Base-by-base conservation (phyloP, 2,113 vertebrate genomes). In the Tychaedon coryphoeus region DNA sequence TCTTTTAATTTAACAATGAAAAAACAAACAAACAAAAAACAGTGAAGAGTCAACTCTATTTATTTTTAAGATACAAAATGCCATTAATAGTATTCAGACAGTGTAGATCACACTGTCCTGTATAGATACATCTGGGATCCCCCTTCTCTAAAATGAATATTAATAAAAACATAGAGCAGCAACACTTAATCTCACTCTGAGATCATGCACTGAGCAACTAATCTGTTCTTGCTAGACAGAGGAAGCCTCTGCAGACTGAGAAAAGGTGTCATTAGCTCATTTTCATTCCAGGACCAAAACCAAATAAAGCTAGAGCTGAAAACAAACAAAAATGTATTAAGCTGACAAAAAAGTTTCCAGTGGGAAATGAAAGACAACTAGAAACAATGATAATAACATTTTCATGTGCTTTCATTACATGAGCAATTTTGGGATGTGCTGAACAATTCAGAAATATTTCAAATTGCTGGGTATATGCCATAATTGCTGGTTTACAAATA, bases 281-380 rank as follows among this genome's bases (percentile, higher is more conserved):
- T 96, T 96, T 90, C 80, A 84, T 95, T 96, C 73, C 75, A 95
- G 66, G 60, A 96, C 88, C 58, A 83, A 90, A 97, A 94, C 12
- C 92, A 97, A 96, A 97, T 97, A 96, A 96, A 97, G 81, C 56
- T 70, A 89, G 83, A 95, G 91, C 77, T 84, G 88, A 94, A 97
- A 97, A 95, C 93, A 97, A 94, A 95, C 86, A 93, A 91, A 97
- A 97, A 96, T 91, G 42, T 95, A 93, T 97, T 96, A 96, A 94
- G 88, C 80, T 96, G 95, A 97, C 96, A 97, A 97, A 94, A 93
- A 90, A 91, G 66, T 95, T 82, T 96, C 95, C 92, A 75, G 86
- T 95, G 96, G 95, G 96, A 96, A 96, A 92, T 91, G 67, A 91
- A 89, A 96, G 90, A 96, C 83, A 87, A 96, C 91, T 87, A 94